Evolutionary conservation across 2,797 vertebrate genomes (phyloP).

Genomic region (Thunnus albacares): DNA sequence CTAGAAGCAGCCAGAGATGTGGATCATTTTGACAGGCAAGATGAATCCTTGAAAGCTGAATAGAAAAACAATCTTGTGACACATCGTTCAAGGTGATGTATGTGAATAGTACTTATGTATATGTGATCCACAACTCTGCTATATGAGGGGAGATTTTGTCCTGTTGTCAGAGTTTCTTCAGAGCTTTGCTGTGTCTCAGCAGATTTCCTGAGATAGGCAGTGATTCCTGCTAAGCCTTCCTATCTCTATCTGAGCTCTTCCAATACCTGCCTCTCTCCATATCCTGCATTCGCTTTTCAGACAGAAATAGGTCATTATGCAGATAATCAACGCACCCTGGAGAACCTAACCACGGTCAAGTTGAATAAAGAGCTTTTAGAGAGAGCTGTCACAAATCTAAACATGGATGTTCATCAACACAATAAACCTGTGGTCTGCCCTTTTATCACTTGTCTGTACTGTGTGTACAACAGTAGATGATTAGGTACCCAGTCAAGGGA

Average conservation of each 20-base stretch:
- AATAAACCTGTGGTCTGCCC: constrained; percentile 39
- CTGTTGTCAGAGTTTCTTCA: constrained; percentile 4
- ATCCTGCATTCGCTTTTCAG: constrained; percentile 42
- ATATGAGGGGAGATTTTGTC: constrained; percentile 1
- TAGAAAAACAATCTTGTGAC: constrained; percentile 34
- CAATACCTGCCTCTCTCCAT: constrained; percentile 58
- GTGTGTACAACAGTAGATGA: constrained; percentile 27
- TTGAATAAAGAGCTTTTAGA: constrained; percentile 50
- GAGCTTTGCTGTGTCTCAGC: constrained; percentile 25
- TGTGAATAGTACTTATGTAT: constrained; percentile 11
- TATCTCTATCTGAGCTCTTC: constrained; percentile 25
- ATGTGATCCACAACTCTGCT: constrained; percentile 23
- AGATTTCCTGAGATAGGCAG: constrained; percentile 24
- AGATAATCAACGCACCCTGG: constrained; percentile 50
- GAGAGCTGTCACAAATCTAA: constrained; percentile 59
- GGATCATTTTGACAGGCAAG: constrained; percentile 34
- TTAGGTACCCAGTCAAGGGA: constrained; percentile 31
- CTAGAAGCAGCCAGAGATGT: constrained; percentile 37
- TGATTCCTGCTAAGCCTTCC: constrained; percentile 39
- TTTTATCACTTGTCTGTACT: constrained; percentile 38
- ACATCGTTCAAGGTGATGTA: constrained; percentile 41
- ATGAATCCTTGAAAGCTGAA: constrained; percentile 39
- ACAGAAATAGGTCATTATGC: constrained; percentile 74
- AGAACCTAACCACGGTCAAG: constrained; percentile 58
- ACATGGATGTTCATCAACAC: constrained; percentile 40